Conservation (phyloP, 1,140 invertebrate genomes). For the Heliothis subflexa region DNA sequence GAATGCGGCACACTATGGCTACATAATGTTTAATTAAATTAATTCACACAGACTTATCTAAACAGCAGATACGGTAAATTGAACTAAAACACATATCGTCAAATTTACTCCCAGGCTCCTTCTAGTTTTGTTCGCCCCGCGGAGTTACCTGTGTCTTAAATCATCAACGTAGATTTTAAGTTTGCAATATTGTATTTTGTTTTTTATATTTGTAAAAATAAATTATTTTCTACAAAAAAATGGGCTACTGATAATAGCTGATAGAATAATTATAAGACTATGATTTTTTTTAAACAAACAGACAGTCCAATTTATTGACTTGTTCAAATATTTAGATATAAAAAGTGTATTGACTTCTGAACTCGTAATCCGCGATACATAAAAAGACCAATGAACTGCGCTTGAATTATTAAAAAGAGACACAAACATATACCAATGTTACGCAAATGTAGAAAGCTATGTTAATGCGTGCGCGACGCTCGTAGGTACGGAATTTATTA, state of each 20-base stretch:
- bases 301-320: no score
- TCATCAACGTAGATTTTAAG: no score
- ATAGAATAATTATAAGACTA: no score
- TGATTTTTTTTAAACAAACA: no score
- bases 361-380: conserved; percentile 52
- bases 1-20: not conserved
- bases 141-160: no score
- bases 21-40: not conserved
- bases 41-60: not conserved
- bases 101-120: not conserved
- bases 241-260: no score
- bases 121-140: conserved; percentile 6
- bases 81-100: not conserved
- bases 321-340: conserved; percentile 23
- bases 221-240: no score
- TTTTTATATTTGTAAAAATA: no score
- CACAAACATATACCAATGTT: conserved; percentile 17
- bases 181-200: no score
- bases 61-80: not conserved
- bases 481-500: conserved; percentile 17
- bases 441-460: conserved; percentile 34
- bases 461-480: conserved; percentile 19
- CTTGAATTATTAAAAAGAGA: conserved; percentile 15
- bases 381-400: conserved; percentile 40
- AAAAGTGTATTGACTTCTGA: conserved; percentile 56